Conservation (phyloP, 2,888 invertebrate genomes). For the Xestia ashworthii region DNA sequence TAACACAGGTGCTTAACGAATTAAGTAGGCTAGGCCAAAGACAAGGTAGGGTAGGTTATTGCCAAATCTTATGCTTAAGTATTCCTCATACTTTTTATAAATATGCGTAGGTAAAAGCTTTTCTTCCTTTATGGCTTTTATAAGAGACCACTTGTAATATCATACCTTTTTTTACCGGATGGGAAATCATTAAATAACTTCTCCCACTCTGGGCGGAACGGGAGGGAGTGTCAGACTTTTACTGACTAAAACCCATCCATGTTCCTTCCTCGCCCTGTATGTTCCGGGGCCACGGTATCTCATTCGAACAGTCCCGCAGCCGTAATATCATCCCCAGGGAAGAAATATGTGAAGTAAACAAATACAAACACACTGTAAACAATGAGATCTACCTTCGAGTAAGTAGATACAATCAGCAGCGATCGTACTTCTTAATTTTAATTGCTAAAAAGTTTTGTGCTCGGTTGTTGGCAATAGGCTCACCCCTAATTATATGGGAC, state of each 20-base stretch:
- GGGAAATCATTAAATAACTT: too few relatives aligned
- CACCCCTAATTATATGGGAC: background rate
- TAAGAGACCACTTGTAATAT: background rate
- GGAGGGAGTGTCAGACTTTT: too few relatives aligned
- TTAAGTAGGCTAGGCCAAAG: too few relatives aligned
- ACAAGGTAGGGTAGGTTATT: background rate
- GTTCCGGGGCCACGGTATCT: too few relatives aligned
- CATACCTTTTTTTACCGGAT: too few relatives aligned
- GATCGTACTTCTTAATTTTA: background rate
- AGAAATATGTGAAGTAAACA: too few relatives aligned
- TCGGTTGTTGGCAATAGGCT: background rate
- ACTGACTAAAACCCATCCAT: too few relatives aligned
- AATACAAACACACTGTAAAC: background rate
- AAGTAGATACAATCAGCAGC: background rate
- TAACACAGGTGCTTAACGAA: conserved; percentile 7
- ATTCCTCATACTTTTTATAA: background rate
- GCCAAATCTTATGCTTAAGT: background rate
- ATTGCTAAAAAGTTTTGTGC: background rate
- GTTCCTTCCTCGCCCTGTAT: too few relatives aligned
- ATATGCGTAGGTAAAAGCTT: background rate
- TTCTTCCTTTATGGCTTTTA: background rate
- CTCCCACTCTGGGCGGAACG: too few relatives aligned
- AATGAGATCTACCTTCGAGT: background rate
- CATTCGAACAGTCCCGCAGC: too few relatives aligned
- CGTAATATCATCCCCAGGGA: too few relatives aligned